A percentile compares a stretch with the other conserved stretches of the same genome.
phyloP scores from a whole-genome alignment of 2,797 vertebrate genomes.

The Sylvilagus floridanus region DNA sequence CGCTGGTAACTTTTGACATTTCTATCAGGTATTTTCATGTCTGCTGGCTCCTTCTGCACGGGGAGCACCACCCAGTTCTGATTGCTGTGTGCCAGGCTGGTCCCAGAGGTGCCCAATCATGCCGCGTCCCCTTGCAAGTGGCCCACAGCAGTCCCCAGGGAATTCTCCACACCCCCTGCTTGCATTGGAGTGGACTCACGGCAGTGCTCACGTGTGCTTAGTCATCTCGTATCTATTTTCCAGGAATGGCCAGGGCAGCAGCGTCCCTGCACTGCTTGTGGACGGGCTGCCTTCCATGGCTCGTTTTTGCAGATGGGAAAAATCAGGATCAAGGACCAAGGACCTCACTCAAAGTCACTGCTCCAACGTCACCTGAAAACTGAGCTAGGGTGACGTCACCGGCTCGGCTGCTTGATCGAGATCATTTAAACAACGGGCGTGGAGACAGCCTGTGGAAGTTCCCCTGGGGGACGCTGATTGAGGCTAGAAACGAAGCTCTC shows the following conservation, averaged over 20 bases:
- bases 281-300: neutral
- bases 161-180: neutral
- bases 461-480: neutral
- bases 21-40: conserved; percentile 59
- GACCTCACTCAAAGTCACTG: neutral
- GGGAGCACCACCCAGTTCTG: conserved; percentile 23
- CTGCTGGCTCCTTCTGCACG: neutral
- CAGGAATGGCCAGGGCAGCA: conserved; percentile 38
- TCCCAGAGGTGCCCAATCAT: conserved; percentile 53
- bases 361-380: neutral
- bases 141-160: neutral
- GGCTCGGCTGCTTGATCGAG: rapidly evolving
- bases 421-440: neutral
- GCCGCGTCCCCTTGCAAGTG: neutral
- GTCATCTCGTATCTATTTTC: conserved; percentile 29
- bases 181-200: neutral
- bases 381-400: rapidly evolving
- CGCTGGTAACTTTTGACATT: conserved; percentile 23
- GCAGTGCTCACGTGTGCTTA: conserved; percentile 24
- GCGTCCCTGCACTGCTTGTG: neutral
- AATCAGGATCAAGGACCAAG: neutral
- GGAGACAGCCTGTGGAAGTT: rapidly evolving
- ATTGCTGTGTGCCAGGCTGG: conserved; percentile 44
- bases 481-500: neutral
- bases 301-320: neutral